Evolutionary conservation across 2,113 vertebrate genomes (phyloP).

Genomic region (Macrotis lagotis): DNA sequence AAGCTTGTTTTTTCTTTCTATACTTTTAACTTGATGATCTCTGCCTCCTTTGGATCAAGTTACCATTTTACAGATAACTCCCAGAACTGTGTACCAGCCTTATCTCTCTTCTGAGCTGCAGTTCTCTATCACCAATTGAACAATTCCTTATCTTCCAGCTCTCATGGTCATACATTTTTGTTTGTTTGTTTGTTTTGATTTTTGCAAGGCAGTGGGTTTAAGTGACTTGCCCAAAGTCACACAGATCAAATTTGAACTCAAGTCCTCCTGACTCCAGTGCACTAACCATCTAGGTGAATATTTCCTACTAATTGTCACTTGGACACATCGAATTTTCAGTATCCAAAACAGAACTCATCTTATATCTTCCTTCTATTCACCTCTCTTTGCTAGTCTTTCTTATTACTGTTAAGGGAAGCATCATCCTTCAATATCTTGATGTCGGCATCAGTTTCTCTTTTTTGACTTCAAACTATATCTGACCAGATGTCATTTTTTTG

Average conservation of each 20-base stretch:
- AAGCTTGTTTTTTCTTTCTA: background rate
- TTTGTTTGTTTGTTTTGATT: too few species aligned
- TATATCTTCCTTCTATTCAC: background rate
- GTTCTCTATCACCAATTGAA: background rate
- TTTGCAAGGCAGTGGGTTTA: too few species aligned
- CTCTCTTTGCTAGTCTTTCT: background rate
- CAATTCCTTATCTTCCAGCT: too few species aligned
- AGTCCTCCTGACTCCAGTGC: too few species aligned
- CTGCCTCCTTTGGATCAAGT: background rate
- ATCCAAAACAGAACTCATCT: background rate
- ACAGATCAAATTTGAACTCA: too few species aligned
- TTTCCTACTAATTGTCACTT: background rate
- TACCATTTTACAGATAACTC: background rate
- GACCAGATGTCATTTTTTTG: background rate
- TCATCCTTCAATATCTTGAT: background rate
- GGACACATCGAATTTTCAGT: background rate
- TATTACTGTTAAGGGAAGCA: background rate
- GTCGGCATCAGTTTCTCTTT: background rate
- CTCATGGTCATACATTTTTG: too few species aligned
- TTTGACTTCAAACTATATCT: background rate
- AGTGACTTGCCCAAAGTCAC: too few species aligned
- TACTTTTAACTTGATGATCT: background rate
- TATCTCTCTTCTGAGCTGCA: background rate
- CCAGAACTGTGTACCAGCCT: background rate
- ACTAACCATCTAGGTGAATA: too few species aligned